phyloP scores from a whole-genome alignment of 2,888 invertebrate genomes.

The Teleogryllus oceanicus region DNA sequence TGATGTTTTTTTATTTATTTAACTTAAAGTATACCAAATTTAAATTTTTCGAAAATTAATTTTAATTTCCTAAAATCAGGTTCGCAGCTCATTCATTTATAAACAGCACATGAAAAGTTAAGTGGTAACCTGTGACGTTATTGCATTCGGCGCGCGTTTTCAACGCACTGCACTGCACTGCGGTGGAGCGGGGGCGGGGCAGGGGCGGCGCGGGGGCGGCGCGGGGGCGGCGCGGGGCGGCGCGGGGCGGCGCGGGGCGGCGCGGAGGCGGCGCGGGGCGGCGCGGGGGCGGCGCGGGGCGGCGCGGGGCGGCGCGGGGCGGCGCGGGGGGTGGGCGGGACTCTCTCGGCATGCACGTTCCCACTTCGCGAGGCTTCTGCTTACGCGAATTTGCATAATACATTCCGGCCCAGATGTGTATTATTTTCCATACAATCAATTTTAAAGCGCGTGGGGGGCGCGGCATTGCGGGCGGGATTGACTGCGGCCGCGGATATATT shows the following conservation, averaged over 20 bases:
- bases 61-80: too few species aligned
- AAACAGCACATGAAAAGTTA: too few species aligned
- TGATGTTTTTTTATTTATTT: too few species aligned
- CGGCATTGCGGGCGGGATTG: background rate
- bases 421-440: slow-evolving; percentile 35
- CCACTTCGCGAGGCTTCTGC: slow-evolving; percentile 28
- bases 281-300: background rate
- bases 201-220: background rate
- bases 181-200: too few species aligned
- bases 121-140: too few species aligned
- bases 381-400: slow-evolving; percentile 32
- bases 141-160: too few species aligned
- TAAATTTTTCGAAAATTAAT: too few species aligned
- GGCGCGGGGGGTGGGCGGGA: background rate
- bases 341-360: background rate
- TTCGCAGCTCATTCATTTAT: too few species aligned
- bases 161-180: too few species aligned
- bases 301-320: background rate
- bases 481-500: slow-evolving; percentile 6
- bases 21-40: too few species aligned
- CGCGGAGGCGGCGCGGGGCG: background rate
- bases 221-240: background rate
- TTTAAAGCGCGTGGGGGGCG: slow-evolving; percentile 25
- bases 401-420: slow-evolving; percentile 33
- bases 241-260: background rate